Percentiles rank a stretch among this genome's conserved stretches.
These are phyloP conservation scores for Eospalax fontanierii DNA, from an alignment of 2,797 vertebrate species.

Conservation along the genomic window DNA sequence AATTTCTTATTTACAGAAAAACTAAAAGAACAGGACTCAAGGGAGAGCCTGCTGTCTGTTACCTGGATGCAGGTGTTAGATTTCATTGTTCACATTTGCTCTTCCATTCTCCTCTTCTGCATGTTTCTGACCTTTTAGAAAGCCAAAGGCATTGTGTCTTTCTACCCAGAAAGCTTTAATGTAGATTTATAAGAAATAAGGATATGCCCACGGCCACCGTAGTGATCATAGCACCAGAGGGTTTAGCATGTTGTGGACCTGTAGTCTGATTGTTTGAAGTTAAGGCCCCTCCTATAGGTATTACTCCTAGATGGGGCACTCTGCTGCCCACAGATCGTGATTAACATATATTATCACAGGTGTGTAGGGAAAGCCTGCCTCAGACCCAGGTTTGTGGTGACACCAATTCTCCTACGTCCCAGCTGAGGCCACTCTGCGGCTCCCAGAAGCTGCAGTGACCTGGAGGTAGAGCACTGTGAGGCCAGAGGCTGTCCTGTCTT, in stretches of 20 bases:
- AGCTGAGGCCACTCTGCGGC: not conserved
- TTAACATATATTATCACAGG: not conserved
- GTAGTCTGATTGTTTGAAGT: not conserved
- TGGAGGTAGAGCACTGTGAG: not conserved
- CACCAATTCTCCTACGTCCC: not conserved
- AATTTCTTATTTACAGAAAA: slow-evolving; percentile 5
- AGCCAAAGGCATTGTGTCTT: not conserved
- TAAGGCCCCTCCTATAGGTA: not conserved
- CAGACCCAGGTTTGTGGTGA: too few species aligned
- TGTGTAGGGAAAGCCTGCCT: not conserved
- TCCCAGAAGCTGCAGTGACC: not conserved
- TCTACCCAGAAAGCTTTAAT: not conserved
- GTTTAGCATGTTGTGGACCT: not conserved
- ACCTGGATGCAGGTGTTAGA: not conserved
- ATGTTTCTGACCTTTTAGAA: not conserved
- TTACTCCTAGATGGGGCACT: not conserved
- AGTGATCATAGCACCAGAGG: too few species aligned
- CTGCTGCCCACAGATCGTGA: not conserved
- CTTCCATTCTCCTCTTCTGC: not conserved
- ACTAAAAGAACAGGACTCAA: not conserved
- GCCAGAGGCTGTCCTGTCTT: not conserved
- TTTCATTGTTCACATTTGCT: slow-evolving; percentile 1
- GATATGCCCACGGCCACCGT: not conserved
- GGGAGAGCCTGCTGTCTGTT: not conserved
- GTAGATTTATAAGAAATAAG: not conserved